Base-by-base conservation (phyloP, 2,113 vertebrate species). In the Paradoxurus hermaphroditus region DNA sequence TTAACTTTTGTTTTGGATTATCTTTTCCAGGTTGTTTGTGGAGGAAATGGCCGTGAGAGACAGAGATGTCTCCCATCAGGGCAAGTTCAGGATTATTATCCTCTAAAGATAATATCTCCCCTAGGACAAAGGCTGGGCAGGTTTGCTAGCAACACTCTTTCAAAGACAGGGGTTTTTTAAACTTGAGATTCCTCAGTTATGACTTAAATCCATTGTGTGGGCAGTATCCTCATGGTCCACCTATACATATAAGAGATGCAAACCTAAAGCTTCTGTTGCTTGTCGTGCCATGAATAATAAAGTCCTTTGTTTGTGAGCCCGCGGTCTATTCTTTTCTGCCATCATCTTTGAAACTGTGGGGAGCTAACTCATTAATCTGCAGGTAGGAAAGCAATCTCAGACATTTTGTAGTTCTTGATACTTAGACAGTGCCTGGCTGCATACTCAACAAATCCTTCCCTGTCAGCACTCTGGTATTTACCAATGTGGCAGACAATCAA, bases 21-120 rank as follows among this genome's bases (percentile, higher is more conserved):
- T 78, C 31, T 91, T 97, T 94, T 92, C n/a, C 56, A 73, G 31
- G 25, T 41, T 95, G 68, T 82, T 97, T 53, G 0, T 59, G 82
- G 5, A 86, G 51, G 29, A 67, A 94, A 73, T 5, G 73, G 49
- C 7, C 16, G 53, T 86, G 39, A 36, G 19, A 88, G 92, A 82
- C 1, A 36, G 63, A 86, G 86, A 63, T 51, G 15, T 62, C 53
- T 67, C 15, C 41, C 11, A 41, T 39, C 25, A 84, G 34, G 73
- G n/a, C 36, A 88, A 44, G 34, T 8, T 5, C 68, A 81, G 63
- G 34, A 79, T 88, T 67, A 56, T 75, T 90, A 53, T 81, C 65
- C 75, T 73, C 85, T 36, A 68, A 83, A 78, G 72, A 75, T 65
- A 87, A 23, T 34, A 65, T 53, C 7, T 81, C 41, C 31, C 56